These are phyloP conservation scores for Drosophila orosa DNA, from an alignment of 1,140 invertebrate species.

Conservation along the genomic window DNA sequence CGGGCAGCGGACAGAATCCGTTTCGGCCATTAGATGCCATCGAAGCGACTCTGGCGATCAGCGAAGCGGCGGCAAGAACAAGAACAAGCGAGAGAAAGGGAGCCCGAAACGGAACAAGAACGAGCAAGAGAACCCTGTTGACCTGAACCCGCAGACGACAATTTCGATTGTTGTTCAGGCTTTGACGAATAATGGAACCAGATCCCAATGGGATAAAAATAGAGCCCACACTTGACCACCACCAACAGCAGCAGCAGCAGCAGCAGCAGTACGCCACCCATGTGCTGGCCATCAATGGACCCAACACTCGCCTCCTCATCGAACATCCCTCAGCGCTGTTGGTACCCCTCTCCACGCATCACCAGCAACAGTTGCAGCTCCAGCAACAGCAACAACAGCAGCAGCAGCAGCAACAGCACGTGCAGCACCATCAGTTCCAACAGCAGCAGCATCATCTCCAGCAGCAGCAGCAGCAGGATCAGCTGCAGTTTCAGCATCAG, in stretches of 20 bases:
- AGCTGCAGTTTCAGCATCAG: constrained; percentile 62
- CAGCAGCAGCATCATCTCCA: constrained; percentile 53
- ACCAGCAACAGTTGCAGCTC: constrained; percentile 70
- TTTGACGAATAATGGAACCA: constrained; percentile 83
- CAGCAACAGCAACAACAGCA: constrained; percentile 71
- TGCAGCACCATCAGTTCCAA: constrained; percentile 52
- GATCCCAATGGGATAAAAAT: constrained; percentile 84
- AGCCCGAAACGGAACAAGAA: not conserved
- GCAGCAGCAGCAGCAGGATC: constrained; percentile 67
- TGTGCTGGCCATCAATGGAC: constrained; percentile 81
- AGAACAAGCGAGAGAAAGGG: constrained; percentile 2
- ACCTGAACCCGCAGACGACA: constrained; percentile 60
- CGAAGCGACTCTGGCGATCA: constrained; percentile 14
- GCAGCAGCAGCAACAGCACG: constrained; percentile 56
- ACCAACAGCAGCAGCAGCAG: constrained; percentile 69
- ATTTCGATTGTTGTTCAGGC: constrained; percentile 79
- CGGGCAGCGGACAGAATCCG: constrained; percentile 18
- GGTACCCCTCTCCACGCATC: constrained; percentile 76
- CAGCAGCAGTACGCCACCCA: constrained; percentile 80
- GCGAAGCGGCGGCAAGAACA: constrained; percentile 15
- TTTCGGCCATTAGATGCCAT: constrained; percentile 54
- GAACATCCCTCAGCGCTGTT: constrained; percentile 81
- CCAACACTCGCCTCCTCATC: constrained; percentile 79
- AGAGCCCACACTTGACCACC: constrained; percentile 82
- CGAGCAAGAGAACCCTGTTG: constrained; percentile 16